A percentile compares a stretch with the other conserved stretches of the same genome.
Conservation (phyloP, 2,888 invertebrate genomes). For the Eumerus sabulonum region DNA sequence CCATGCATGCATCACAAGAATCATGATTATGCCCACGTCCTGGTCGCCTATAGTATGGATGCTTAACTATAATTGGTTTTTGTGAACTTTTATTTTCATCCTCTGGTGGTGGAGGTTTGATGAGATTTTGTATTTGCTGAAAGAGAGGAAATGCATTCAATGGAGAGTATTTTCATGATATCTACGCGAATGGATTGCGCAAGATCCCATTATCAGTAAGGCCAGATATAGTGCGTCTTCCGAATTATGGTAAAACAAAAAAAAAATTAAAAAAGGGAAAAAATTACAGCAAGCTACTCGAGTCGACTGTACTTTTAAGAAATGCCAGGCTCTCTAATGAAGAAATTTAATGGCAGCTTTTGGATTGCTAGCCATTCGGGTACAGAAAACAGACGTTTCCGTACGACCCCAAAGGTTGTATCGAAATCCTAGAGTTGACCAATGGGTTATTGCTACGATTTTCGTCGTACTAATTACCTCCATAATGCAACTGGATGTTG, state of each 20-base stretch:
- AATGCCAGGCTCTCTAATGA: background rate
- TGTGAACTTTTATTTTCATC: constrained; percentile 79
- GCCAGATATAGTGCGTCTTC: constrained; percentile 30
- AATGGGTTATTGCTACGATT: background rate
- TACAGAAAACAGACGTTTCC: background rate
- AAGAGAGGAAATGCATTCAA: constrained; percentile 25
- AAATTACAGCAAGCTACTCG: too few relatives aligned
- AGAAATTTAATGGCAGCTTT: background rate
- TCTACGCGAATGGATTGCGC: constrained; percentile 23
- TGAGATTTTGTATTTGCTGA: constrained; percentile 92
- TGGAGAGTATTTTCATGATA: constrained; percentile 12
- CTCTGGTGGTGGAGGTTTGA: constrained; percentile 92
- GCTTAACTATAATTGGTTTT: constrained; percentile 83
- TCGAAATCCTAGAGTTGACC: background rate
- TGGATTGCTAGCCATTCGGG: constrained; percentile 1
- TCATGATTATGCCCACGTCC: constrained; percentile 96
- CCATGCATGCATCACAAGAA: constrained; percentile 95
- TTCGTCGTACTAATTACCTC: constrained; percentile 82
- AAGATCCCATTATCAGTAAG: constrained; percentile 71
- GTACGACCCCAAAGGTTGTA: constrained; percentile 13
- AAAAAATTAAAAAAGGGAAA: too few relatives aligned
- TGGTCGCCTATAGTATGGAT: constrained; percentile 91
- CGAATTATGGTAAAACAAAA: background rate
- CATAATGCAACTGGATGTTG: constrained; percentile 90
- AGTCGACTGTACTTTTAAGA: constrained; percentile 45